Base-by-base conservation (phyloP, 2,888 invertebrate species). In the Lasioglossum vierecki region DNA sequence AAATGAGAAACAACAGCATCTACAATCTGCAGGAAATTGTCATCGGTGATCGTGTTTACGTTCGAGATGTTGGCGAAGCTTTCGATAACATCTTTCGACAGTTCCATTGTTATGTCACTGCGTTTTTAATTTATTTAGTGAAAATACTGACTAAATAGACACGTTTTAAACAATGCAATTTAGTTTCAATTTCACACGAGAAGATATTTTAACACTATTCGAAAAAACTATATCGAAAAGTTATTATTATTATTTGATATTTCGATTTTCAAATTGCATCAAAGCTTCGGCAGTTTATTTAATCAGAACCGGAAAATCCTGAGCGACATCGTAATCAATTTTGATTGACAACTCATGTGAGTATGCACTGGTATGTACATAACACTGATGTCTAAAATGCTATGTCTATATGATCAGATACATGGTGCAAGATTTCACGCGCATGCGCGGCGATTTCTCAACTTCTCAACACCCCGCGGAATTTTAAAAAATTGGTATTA, bases 1-100 rank as follows among this genome's bases (percentile, higher is more conserved):
- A 91, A 79, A 13, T 92, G 90, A 39, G 84, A 87, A 49, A 88
- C 73, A 26, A 90, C 89, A n/a, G 87, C 76, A 11, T 91, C 89
- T 80, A 94, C 77, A 26, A 94, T 79, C 72, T 92, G 85, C n/a
- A 83, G 68, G 30, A 94, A 93, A 13, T 88, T 87, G 78, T 93
- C 93, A 26, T 93, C 92, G 15, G 87, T 88, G 22, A 94, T 84
- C 63, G 88, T 84, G 75, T 92, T 92, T 57, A 87, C 79, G 75
- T 91, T 91, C 79, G 92, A 88, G 15, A 92, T 84, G 71, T 90
- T 88, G 18, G 83, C 73, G 15, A 94, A 76, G 15, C 88, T 89
- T 66, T 89, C 87, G 18, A 93, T 85, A 53, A 90, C 89, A 57
- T 86, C 86, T 35, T 91, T 91, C 8, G 92, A 90, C 57, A 94